These are phyloP conservation scores for Anguilla rostrata DNA, from an alignment of 2,113 vertebrate genomes.

Conservation along the genomic window DNA sequence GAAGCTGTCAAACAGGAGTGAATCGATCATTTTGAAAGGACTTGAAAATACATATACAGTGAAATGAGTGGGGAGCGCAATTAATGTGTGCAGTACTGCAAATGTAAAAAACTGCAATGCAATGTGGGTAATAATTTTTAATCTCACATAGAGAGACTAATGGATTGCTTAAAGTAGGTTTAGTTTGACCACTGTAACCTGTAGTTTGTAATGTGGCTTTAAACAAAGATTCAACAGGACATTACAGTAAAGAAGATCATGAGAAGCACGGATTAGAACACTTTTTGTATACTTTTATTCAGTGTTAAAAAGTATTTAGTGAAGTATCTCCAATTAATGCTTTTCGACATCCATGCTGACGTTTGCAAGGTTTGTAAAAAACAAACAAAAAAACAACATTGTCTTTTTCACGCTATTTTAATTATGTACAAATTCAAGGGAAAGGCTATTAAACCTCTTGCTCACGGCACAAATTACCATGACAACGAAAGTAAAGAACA, in stretches of 20 bases:
- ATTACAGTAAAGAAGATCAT: neutral
- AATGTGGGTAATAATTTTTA: too few species aligned
- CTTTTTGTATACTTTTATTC: constrained; percentile 78
- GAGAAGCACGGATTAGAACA: constrained; percentile 20
- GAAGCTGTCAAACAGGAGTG: neutral
- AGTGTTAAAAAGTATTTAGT: constrained; percentile 96
- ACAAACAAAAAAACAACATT: constrained; percentile 67
- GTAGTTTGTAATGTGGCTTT: neutral
- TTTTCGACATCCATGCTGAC: constrained; percentile 93
- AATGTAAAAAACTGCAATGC: too few species aligned
- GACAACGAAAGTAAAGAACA: constrained; percentile 87
- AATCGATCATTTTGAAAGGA: neutral
- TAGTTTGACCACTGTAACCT: neutral
- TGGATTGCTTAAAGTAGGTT: too few species aligned
- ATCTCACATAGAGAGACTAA: too few species aligned
- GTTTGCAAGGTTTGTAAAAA: constrained; percentile 70
- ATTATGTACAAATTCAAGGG: constrained; percentile 88
- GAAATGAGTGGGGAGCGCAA: neutral
- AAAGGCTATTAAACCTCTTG: constrained; percentile 80
- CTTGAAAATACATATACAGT: neutral
- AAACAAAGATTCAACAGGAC: neutral
- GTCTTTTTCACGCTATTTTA: constrained; percentile 81
- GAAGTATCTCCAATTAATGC: constrained; percentile 89
- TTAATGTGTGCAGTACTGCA: neutral
- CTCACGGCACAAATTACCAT: constrained; percentile 87